phyloP scores from a whole-genome alignment of 1,140 invertebrate species.

The Cataglyphis hispanica region DNA sequence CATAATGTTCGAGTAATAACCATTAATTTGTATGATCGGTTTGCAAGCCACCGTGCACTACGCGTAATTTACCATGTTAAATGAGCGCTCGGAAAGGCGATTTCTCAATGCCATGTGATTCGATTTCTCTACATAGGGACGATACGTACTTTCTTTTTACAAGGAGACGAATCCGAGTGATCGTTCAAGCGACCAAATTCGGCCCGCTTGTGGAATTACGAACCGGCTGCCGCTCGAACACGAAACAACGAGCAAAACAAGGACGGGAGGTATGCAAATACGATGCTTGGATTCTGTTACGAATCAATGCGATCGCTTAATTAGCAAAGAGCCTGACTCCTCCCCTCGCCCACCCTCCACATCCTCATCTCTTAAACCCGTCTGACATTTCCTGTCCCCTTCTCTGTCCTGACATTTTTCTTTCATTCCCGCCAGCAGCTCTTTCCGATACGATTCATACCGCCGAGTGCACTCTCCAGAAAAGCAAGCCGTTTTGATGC shows the following conservation, averaged over 20 bases:
- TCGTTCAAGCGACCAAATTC: conserved; percentile 26
- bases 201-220: conserved; percentile 20
- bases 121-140: neutral
- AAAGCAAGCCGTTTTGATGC: conserved; percentile 69
- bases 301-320: conserved; percentile 77
- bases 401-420: conserved; percentile 24
- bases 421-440: conserved; percentile 41
- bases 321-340: conserved; percentile 65
- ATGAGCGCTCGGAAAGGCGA: neutral
- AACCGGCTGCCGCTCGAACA: conserved; percentile 42
- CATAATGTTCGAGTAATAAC: conserved; percentile 63
- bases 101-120: conserved; percentile 39
- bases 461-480: conserved; percentile 54
- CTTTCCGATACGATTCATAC: conserved; percentile 66
- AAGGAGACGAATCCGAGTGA: neutral
- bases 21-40: conserved; percentile 72
- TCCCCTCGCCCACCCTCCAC: conserved; percentile 14
- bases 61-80: conserved; percentile 49
- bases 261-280: conserved; percentile 69
- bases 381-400: conserved; percentile 22
- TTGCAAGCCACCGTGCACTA: conserved; percentile 56
- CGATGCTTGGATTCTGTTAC: conserved; percentile 64
- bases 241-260: conserved; percentile 62
- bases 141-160: neutral
- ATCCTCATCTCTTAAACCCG: conserved; percentile 50